Evolutionary conservation across 2,888 invertebrate species (phyloP).

Genomic region (Villa cingulata): DNA sequence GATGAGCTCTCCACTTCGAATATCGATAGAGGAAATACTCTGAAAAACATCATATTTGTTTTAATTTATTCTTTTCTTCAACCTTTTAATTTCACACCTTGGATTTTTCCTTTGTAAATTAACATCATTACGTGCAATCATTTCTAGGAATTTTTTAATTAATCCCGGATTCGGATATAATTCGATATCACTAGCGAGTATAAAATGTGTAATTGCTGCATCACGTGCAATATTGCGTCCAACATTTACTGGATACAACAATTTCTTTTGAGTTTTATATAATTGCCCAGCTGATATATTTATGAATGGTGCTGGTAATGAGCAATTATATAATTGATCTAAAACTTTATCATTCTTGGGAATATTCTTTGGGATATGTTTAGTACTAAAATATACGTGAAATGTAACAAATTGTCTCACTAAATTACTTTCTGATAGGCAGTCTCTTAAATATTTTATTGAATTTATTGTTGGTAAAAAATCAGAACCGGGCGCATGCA

Average conservation of each 20-base stretch:
- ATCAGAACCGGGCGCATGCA: constrained; percentile 78
- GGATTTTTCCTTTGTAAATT: constrained; percentile 47
- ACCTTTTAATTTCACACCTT: no score
- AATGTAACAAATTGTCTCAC: constrained; percentile 71
- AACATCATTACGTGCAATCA: constrained; percentile 60
- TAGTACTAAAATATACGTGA: constrained; percentile 77
- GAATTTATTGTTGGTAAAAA: constrained; percentile 62
- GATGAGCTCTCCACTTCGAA: constrained; percentile 67
- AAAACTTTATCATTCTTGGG: constrained; percentile 50
- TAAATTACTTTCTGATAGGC: constrained; percentile 50
- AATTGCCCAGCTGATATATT: constrained; percentile 50
- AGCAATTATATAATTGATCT: constrained; percentile 54
- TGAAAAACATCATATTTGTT: not conserved
- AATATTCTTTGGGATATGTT: constrained; percentile 67
- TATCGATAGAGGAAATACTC: constrained; percentile 77
- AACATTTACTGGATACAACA: constrained; percentile 81
- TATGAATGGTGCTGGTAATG: constrained; percentile 52
- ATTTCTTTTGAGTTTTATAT: constrained; percentile 65
- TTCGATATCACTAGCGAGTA: constrained; percentile 80
- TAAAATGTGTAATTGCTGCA: constrained; percentile 64
- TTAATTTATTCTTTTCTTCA: no score
- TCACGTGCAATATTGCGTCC: constrained; percentile 81
- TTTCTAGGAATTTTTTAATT: constrained; percentile 66
- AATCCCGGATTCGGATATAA: constrained; percentile 77
- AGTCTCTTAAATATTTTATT: constrained; percentile 68